Evolutionary conservation across 2,797 vertebrate species (phyloP), one percentile per base, ranked within the genome.

Genomic region (Trachops cirrhosus): DNA sequence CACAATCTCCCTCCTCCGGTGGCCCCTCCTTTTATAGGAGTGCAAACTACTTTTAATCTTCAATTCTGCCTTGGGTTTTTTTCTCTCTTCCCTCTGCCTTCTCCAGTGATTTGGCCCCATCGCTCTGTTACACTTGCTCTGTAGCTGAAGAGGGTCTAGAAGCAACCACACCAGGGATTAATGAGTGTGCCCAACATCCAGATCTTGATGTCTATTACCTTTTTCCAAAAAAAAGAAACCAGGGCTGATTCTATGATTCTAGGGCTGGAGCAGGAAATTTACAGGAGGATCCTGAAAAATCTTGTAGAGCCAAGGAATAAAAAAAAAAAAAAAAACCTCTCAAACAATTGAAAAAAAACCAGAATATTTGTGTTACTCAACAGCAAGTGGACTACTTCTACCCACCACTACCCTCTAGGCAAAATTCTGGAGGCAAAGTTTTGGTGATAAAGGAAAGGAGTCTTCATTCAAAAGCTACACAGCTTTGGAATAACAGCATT

Each of bases 1-100:
- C 0, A 1, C 29, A n/a, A 32, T 64, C 14, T 64, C 32, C 62
- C 62, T 32, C 59, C 29, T n/a, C 32, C 3, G 0, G 32, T 2
- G 32, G 14, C 14, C 15, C 29, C 2, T 64, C 62, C 62, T 6
- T 64, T 64, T 14, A 64, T 32, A 6, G 59, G 59, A 62, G 29
- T 29, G 29, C 12, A 7, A 64, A 32, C 62, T n/a, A 6, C 62
- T 18, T 62, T n/a, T 32, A 16, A 64, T 64, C 62, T n/a, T n/a
- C 29, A 64, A n/a, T n/a, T 64, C 62, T 64, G 32, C 18, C 32
- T 32, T 62, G 29, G 29, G 29, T 29, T 2, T 32, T 29, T 62
- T 62, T 62, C 12, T 62, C 59, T 29, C 57, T 1, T 3, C 24
- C 57, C 24, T 29, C 59, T 32, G 59, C 59, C 29, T 62, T 62